Percentiles rank a stretch among this genome's conserved stretches.
phyloP scores from a whole-genome alignment of 2,888 invertebrate genomes.

The Hyalella azteca region DNA sequence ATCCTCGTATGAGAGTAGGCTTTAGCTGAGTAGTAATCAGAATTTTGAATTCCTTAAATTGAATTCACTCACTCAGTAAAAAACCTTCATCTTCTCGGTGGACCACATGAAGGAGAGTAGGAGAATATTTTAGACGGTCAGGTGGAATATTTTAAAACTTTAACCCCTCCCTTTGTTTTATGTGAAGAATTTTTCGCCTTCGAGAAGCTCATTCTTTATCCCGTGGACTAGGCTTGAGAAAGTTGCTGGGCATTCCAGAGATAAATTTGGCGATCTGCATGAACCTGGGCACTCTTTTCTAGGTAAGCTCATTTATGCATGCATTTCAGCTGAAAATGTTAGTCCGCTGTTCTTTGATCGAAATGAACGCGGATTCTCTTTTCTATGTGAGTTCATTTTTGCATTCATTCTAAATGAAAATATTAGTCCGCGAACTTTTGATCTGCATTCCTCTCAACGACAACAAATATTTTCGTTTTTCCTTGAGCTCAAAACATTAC shows the following conservation, averaged over 20 bases:
- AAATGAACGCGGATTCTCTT: no score
- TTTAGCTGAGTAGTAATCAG: neutral
- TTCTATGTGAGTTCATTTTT: no score
- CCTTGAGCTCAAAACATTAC: no score
- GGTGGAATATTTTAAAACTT: conserved; percentile 17
- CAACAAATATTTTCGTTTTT: no score
- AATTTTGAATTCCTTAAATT: neutral
- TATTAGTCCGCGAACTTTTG: no score
- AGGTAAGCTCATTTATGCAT: no score
- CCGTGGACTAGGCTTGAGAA: neutral
- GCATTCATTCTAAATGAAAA: no score
- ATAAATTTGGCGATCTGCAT: neutral
- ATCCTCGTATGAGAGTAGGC: no score
- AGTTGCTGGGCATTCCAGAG: neutral
- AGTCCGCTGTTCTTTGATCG: no score
- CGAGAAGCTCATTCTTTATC: conserved; percentile 3
- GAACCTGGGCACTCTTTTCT: no score
- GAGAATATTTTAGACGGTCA: neutral
- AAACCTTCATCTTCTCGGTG: neutral
- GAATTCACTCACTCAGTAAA: neutral
- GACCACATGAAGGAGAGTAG: neutral
- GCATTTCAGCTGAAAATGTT: no score
- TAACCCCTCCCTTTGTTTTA: conserved; percentile 14
- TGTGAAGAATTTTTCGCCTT: conserved; percentile 10
- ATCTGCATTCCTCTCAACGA: no score